phyloP scores from a whole-genome alignment of 2,888 invertebrate genomes.

The Argyresthia goedartella region DNA sequence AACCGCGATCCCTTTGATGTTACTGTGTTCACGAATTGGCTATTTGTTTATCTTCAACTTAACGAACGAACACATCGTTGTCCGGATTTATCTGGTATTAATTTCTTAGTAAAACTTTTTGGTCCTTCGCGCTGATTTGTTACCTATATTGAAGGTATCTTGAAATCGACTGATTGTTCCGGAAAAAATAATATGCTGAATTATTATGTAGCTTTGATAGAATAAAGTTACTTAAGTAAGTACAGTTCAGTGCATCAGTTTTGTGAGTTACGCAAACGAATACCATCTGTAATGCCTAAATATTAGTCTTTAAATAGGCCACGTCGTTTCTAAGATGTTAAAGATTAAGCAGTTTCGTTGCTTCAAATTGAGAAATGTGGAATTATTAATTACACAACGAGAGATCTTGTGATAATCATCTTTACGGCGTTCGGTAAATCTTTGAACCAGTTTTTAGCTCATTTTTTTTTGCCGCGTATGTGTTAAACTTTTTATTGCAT shows the following conservation, averaged over 20 bases:
- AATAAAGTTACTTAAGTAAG: too few species aligned
- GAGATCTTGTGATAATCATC: constrained; percentile 19
- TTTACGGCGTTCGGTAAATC: constrained; percentile 20
- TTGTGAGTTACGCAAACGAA: too few species aligned
- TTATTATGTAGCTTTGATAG: too few species aligned
- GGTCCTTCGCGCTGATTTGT: too few species aligned
- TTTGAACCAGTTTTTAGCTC: constrained; percentile 23
- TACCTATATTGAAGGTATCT: too few species aligned
- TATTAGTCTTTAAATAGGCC: background rate
- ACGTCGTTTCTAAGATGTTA: background rate
- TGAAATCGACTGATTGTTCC: too few species aligned
- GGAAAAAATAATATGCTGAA: too few species aligned
- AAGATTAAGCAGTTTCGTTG: constrained; percentile 4
- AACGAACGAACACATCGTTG: too few species aligned
- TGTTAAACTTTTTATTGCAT: constrained; percentile 15
- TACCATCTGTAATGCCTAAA: background rate
- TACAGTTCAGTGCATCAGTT: too few species aligned
- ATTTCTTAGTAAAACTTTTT: too few species aligned
- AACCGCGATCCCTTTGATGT: constrained; percentile 1
- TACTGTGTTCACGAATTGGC: background rate
- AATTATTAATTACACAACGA: constrained; percentile 23
- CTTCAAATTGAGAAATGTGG: constrained; percentile 20
- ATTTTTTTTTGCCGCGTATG: constrained; percentile 12
- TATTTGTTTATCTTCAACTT: too few species aligned
- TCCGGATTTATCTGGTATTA: too few species aligned